These are phyloP conservation scores for Orchestia grillus DNA, from an alignment of 1,140 invertebrate species.

Conservation along the genomic window DNA sequence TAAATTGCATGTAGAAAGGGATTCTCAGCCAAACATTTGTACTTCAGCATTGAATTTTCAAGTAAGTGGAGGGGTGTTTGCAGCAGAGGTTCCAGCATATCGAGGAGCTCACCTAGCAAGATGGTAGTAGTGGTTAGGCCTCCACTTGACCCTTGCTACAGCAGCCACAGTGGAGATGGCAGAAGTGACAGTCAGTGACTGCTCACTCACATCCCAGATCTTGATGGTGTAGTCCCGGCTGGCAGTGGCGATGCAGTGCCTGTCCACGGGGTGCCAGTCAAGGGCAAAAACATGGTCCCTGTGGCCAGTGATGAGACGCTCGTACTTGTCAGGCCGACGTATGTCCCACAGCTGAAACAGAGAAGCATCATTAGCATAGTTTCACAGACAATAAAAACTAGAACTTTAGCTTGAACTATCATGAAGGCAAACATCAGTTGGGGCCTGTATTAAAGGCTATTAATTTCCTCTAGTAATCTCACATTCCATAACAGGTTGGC, in stretches of 20 bases:
- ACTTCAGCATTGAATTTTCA: too few relatives aligned
- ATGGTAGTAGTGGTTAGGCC: slow-evolving; percentile 37
- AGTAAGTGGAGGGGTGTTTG: too few relatives aligned
- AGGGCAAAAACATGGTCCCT: slow-evolving; percentile 16
- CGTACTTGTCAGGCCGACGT: slow-evolving; percentile 8
- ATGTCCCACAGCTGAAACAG: slow-evolving; percentile 28
- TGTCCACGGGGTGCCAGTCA: slow-evolving; percentile 34
- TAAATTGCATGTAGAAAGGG: too few relatives aligned
- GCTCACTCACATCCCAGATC: slow-evolving; percentile 41
- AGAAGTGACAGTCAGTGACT: background rate
- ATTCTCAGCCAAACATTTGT: too few relatives aligned
- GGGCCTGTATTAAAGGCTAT: too few relatives aligned
- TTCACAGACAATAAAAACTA: too few relatives aligned
- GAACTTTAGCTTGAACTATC: too few relatives aligned
- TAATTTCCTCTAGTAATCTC: too few relatives aligned
- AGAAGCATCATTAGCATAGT: too few relatives aligned
- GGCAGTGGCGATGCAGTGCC: slow-evolving; percentile 26
- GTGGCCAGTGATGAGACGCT: slow-evolving; percentile 28
- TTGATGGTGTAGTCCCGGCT: slow-evolving; percentile 28
- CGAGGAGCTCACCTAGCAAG: background rate
- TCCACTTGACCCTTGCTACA: slow-evolving; percentile 44
- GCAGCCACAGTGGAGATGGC: slow-evolving; percentile 44
- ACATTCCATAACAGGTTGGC: too few relatives aligned
- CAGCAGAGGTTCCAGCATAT: too few relatives aligned
- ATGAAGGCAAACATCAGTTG: too few relatives aligned